Base-by-base conservation (phyloP, 2,888 invertebrate species). In the Trachelus troglodyta region DNA sequence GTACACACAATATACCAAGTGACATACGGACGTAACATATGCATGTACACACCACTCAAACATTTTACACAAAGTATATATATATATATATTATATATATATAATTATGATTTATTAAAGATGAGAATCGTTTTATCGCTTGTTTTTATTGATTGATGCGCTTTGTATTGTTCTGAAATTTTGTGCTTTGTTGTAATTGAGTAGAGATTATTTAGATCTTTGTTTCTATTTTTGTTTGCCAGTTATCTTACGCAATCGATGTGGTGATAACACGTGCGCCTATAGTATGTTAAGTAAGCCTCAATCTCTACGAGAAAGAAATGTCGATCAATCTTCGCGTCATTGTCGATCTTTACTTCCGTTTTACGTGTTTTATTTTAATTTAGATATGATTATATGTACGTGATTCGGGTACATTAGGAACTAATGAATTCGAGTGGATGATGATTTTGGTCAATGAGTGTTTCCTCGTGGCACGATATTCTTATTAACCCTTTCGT, bases 141-240 rank as follows among this genome's bases (percentile, higher is more conserved):
- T 86, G 82, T 85, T 83, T 85, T 83, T 85, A 83, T 80, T 79
- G 79, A 81, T 76, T 80, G 78, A 80, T 81, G 76, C 80, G 78
- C 75, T 76, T 78, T 78, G 73, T 78, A 76, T 71, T 71, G 34
- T 75, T 85, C 84, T 81, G 81, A 77, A 73, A 56, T 23, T 82
- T 86, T 82, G 82, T 81, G 84, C 83, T 86, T 85, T 85, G 87
- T 87, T 88, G 79, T 83, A 84, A 83, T 77, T 83, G 79, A 85
- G 82, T 85, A 87, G 85, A 85, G 84, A 84, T 86, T 86, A 83
- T 83, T 83, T 85, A 84, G 83, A 81, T 82, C 83, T 86, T 76
- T 77, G 6, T 56, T 56, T 23, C 9, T 56, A 23, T 56, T 56
- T 40, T 37, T 37, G 4, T 15, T 40, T 40, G 56, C 23, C 9